phyloP scores from a whole-genome alignment of 2,888 invertebrate species.

The Tiliacea citrago region DNA sequence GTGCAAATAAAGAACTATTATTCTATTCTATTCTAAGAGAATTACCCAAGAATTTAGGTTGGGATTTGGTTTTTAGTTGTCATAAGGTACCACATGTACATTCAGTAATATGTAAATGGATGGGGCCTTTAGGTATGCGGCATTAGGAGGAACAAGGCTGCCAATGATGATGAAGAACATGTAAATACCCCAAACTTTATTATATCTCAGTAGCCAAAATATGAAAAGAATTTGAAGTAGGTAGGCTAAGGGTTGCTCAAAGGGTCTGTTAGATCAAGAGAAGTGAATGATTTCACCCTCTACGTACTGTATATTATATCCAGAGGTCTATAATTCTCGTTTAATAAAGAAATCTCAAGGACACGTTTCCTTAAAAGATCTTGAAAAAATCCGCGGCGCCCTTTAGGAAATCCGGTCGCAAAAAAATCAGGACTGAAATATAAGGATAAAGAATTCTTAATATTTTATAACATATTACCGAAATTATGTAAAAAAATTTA shows the following conservation, averaged over 20 bases:
- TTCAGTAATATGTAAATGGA: not conserved
- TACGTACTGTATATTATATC: constrained; percentile 18
- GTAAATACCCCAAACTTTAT: not conserved
- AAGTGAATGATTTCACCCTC: constrained; percentile 49
- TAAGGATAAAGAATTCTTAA: not conserved
- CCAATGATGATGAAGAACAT: not conserved
- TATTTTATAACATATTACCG: not conserved
- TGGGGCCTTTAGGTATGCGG: not conserved
- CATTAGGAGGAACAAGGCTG: not conserved
- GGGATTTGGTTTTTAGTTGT: no score
- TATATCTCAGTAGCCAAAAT: constrained; percentile 15
- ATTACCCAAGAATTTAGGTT: no score
- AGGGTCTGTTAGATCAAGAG: constrained; percentile 46
- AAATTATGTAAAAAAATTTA: no score
- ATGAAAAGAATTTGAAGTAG: constrained; percentile 28
- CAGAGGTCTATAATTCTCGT: constrained; percentile 30
- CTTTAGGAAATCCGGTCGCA: constrained; percentile 46
- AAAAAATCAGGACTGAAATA: constrained; percentile 18
- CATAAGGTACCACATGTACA: no score
- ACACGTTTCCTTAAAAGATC: constrained; percentile 26
- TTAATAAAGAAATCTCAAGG: constrained; percentile 50
- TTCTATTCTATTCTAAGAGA: no score
- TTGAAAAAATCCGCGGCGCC: constrained; percentile 29
- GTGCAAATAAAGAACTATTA: no score
- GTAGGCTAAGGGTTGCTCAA: constrained; percentile 6